Evolutionary conservation across 2,797 vertebrate genomes (phyloP).

Genomic region (Todus mexicanus): DNA sequence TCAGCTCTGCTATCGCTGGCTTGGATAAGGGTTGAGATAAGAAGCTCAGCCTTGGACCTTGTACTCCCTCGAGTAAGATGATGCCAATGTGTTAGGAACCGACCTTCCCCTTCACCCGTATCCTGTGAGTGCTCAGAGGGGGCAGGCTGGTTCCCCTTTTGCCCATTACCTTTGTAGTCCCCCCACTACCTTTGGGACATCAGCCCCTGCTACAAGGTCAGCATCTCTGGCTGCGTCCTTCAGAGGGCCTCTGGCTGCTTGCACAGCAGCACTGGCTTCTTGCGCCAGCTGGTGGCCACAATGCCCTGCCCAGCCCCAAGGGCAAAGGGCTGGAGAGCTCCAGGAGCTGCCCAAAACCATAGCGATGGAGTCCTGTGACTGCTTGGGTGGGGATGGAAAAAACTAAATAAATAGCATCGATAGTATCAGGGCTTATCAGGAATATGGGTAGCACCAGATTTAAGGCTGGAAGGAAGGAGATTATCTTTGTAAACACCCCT

Average conservation of each 20-base stretch:
- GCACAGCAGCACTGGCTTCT: rapidly evolving
- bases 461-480: background rate
- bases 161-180: background rate
- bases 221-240: rapidly evolving
- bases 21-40: background rate
- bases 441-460: no score
- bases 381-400: background rate
- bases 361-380: background rate
- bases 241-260: rapidly evolving
- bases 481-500: background rate
- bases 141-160: background rate
- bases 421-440: rapidly evolving
- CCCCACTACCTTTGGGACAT: rapidly evolving
- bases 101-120: rapidly evolving
- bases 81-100: background rate
- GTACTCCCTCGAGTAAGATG: background rate
- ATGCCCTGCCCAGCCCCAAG: background rate
- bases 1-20: rapidly evolving
- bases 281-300: rapidly evolving
- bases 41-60: rapidly evolving
- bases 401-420: no score
- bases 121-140: background rate
- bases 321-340: background rate
- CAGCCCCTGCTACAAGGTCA: rapidly evolving
- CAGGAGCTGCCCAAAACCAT: background rate